Evolutionary conservation across 2,888 invertebrate species (phyloP).

Genomic region (Hedya salicella): DNA sequence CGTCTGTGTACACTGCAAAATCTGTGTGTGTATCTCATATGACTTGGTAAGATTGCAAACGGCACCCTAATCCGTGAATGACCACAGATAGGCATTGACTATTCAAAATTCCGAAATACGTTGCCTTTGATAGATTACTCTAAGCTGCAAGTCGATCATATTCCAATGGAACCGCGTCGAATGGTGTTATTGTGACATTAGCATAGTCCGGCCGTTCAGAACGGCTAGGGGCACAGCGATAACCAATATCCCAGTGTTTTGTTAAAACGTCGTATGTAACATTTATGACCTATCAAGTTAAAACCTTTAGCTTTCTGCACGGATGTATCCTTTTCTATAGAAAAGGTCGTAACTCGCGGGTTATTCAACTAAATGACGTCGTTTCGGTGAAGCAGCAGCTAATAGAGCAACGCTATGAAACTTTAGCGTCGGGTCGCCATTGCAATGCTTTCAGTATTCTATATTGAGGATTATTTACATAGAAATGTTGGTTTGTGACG

Average conservation of each 20-base stretch:
- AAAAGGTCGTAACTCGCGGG: not conserved
- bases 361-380: not conserved
- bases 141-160: constrained; percentile 31
- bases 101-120: constrained; percentile 11
- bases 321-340: not conserved
- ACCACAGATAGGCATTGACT: not conserved
- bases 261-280: not conserved
- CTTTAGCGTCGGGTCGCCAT: not conserved
- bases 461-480: not conserved
- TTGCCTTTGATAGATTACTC: constrained; percentile 23
- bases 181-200: constrained; percentile 33
- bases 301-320: not conserved
- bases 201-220: constrained; percentile 25
- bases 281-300: not conserved
- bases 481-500: not conserved
- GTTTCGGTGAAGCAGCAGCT: not conserved
- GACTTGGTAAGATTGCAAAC: not conserved
- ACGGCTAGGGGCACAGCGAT: not conserved
- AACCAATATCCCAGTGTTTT: not conserved
- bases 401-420: not conserved
- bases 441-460: constrained; percentile 7
- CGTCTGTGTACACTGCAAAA: no score
- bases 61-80: not conserved
- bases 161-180: constrained; percentile 4
- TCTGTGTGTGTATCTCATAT: no score